phyloP scores from a whole-genome alignment of 1,140 invertebrate species.

The Drosophila pandora region DNA sequence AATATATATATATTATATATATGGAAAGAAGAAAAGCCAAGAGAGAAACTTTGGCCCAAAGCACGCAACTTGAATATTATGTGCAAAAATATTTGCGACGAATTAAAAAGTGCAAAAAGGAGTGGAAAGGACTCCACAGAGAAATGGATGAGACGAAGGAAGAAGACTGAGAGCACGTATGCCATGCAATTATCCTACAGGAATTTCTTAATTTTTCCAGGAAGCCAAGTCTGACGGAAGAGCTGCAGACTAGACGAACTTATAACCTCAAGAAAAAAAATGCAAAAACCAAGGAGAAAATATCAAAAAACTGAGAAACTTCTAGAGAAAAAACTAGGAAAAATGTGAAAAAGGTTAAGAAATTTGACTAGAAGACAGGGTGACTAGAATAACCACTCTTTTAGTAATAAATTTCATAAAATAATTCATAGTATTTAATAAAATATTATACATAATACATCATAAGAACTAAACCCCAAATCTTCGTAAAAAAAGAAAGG shows the following conservation, averaged over 20 bases:
- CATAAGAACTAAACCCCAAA: background rate
- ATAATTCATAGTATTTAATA: no score
- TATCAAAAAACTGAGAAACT: background rate
- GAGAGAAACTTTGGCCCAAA: constrained; percentile 27
- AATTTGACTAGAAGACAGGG: background rate
- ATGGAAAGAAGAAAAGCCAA: background rate
- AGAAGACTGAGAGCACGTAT: constrained; percentile 36
- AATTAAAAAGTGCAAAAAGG: constrained; percentile 37
- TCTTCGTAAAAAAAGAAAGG: background rate
- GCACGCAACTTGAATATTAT: constrained; percentile 69
- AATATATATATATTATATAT: background rate
- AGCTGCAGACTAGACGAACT: constrained; percentile 23
- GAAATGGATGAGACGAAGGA: background rate
- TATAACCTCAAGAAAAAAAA: constrained; percentile 7
- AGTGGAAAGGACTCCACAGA: background rate
- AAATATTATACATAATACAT: no score
- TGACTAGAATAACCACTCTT: background rate
- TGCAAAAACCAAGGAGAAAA: background rate
- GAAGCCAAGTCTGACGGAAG: constrained; percentile 8
- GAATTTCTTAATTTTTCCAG: constrained; percentile 65
- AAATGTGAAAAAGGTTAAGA: background rate
- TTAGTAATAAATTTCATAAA: background rate
- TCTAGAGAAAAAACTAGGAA: background rate
- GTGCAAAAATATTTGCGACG: constrained; percentile 67
- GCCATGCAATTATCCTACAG: constrained; percentile 67